Evolutionary conservation across 2,113 vertebrate species (phyloP).

Genomic region (Reinhardtius hippoglossoides): DNA sequence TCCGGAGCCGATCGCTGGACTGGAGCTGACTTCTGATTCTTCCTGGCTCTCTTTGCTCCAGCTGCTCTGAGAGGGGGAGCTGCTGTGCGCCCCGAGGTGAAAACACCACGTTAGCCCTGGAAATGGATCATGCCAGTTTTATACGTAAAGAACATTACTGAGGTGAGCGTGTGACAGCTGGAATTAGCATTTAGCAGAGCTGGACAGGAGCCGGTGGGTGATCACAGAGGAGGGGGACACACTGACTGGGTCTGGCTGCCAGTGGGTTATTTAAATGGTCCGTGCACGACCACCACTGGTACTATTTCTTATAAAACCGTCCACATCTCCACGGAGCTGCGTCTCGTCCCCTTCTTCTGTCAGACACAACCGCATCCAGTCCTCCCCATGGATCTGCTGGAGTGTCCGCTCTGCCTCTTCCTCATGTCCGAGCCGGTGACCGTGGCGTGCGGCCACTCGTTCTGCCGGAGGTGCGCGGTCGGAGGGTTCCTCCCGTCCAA

Average conservation of each 20-base stretch:
- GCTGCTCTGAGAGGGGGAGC: conserved; percentile 33
- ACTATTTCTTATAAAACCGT: not conserved
- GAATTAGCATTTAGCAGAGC: not conserved
- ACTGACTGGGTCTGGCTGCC: not conserved
- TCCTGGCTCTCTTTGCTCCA: conserved; percentile 3
- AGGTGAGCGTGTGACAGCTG: not conserved
- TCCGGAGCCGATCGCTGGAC: no score
- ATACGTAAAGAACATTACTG: conserved; percentile 3
- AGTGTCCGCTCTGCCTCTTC: conserved; percentile 85
- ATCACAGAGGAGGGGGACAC: conserved; percentile 3
- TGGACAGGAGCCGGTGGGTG: not conserved
- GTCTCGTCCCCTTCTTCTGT: no score
- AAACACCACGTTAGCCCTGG: conserved; percentile 39
- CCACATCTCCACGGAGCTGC: conserved; percentile 1
- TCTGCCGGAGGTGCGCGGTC: conserved; percentile 85
- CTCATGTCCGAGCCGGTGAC: conserved; percentile 88
- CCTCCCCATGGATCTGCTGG: conserved; percentile 81
- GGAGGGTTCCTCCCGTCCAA: conserved; percentile 68
- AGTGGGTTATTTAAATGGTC: conserved; percentile 37
- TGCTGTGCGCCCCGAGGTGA: conserved; percentile 42
- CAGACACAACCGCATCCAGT: conserved; percentile 25
- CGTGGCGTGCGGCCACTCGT: conserved; percentile 87
- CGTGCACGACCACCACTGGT: conserved; percentile 4
- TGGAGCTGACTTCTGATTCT: not conserved
- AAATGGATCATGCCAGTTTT: conserved; percentile 16